phyloP scores from a whole-genome alignment of 2,888 invertebrate genomes.

The Pyrocoelia pectoralis region DNA sequence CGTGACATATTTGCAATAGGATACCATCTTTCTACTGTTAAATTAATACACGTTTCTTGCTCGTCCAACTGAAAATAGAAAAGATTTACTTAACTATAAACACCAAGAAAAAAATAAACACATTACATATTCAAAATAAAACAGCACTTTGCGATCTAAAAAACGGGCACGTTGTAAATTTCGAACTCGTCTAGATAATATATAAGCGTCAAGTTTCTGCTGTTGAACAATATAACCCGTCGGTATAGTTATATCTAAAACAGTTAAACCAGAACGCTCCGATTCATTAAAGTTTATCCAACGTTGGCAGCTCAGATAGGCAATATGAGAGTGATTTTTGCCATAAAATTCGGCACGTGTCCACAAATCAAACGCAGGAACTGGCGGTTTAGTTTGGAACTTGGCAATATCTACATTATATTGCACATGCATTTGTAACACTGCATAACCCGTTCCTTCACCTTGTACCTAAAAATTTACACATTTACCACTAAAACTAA shows the following conservation, averaged over 20 bases:
- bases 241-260: slow-evolving; percentile 86
- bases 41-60: slow-evolving; percentile 88
- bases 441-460: slow-evolving; percentile 92
- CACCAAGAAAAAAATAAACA: background rate
- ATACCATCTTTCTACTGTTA: slow-evolving; percentile 93
- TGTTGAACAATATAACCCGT: slow-evolving; percentile 93
- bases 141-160: slow-evolving; percentile 81
- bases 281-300: slow-evolving; percentile 84
- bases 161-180: slow-evolving; percentile 88
- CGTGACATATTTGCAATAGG: slow-evolving; percentile 97
- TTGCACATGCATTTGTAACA: slow-evolving; percentile 91
- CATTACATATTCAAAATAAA: slow-evolving; percentile 92
- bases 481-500: background rate
- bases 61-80: slow-evolving; percentile 73
- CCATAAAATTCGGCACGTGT: slow-evolving; percentile 82
- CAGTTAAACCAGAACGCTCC: slow-evolving; percentile 85
- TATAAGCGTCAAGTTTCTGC: slow-evolving; percentile 86
- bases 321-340: slow-evolving; percentile 92
- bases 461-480: slow-evolving; percentile 71
- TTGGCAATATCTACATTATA: slow-evolving; percentile 87
- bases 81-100: slow-evolving; percentile 5
- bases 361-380: slow-evolving; percentile 79
- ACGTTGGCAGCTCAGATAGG: slow-evolving; percentile 81
- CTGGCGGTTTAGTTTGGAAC: slow-evolving; percentile 86
- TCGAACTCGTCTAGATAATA: slow-evolving; percentile 77